phyloP scores from a whole-genome alignment of 1,140 invertebrate genomes.

The Apis cerana region DNA sequence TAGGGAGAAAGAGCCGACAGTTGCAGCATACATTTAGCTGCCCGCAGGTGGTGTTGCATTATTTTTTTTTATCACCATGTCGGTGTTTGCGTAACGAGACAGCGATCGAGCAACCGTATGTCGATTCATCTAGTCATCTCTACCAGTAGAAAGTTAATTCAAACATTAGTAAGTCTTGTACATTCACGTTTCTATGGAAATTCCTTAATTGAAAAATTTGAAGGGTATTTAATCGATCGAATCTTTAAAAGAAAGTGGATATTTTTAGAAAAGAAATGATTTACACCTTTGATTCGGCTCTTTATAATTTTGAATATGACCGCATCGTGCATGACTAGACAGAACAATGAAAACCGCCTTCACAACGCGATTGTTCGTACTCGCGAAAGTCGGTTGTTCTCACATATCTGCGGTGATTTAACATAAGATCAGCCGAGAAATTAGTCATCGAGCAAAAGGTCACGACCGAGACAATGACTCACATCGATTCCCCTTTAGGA shows the following conservation, averaged over 20 bases:
- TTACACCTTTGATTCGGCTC: not conserved
- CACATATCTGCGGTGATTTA: conserved; percentile 33
- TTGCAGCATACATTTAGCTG: not conserved
- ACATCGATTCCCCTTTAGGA: conserved; percentile 43
- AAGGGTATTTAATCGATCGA: not conserved
- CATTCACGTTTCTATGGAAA: not conserved
- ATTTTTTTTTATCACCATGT: conserved; percentile 3
- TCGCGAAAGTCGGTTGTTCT: not conserved
- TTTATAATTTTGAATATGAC: conserved; percentile 2
- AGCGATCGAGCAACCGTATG: not conserved
- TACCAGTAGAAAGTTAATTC: not conserved
- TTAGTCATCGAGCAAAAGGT: conserved; percentile 55
- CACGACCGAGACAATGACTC: conserved; percentile 60
- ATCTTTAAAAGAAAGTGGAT: not conserved
- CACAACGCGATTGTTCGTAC: conserved; percentile 38
- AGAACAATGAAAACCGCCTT: conserved; percentile 47
- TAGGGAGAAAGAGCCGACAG: not conserved
- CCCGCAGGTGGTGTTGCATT: not conserved
- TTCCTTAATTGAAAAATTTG: not conserved
- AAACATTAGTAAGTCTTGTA: not conserved
- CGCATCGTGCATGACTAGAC: conserved; percentile 27
- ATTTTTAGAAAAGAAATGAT: not conserved
- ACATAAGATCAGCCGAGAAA: conserved; percentile 41
- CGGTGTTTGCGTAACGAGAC: conserved; percentile 19
- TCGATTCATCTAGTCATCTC: not conserved